phyloP scores from a whole-genome alignment of 2,888 invertebrate genomes.

The Hypsopygia costalis region DNA sequence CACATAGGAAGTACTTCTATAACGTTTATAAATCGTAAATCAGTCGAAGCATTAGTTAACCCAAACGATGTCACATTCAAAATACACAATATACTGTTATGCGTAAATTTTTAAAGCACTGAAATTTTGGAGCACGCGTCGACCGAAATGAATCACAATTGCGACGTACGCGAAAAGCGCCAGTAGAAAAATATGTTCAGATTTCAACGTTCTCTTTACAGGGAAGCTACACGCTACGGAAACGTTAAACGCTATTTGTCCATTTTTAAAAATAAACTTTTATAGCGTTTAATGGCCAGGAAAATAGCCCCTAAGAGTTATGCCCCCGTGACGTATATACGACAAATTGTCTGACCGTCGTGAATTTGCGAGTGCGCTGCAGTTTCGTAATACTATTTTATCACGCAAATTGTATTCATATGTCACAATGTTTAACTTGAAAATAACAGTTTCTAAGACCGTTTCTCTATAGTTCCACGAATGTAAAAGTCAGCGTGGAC shows the following conservation, averaged over 20 bases:
- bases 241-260: conserved; percentile 16
- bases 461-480: neutral
- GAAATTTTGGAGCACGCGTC: neutral
- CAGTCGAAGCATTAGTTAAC: conserved; percentile 27
- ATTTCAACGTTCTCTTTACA: conserved; percentile 15
- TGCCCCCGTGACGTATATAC: conserved; percentile 46
- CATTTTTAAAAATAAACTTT: conserved; percentile 26
- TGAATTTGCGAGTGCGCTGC: conserved; percentile 47
- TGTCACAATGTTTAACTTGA: conserved; percentile 7
- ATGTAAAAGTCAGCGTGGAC: neutral
- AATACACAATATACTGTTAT: too few species aligned
- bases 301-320: conserved; percentile 55
- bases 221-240: conserved; percentile 2
- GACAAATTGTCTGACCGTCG: conserved; percentile 62
- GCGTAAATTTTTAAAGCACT: neutral
- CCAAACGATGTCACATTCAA: neutral
- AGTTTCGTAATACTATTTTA: conserved; percentile 38
- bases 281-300: conserved; percentile 47
- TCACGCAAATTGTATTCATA: conserved; percentile 10
- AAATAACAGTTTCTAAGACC: conserved; percentile 1
- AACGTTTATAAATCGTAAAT: conserved; percentile 67
- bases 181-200: conserved; percentile 13
- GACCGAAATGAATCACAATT: conserved; percentile 8
- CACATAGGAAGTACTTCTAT: conserved; percentile 5
- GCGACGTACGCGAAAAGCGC: neutral